These are phyloP conservation scores for Hypanus sabinus DNA, from an alignment of 2,113 vertebrate genomes.

Conservation along the genomic window DNA sequence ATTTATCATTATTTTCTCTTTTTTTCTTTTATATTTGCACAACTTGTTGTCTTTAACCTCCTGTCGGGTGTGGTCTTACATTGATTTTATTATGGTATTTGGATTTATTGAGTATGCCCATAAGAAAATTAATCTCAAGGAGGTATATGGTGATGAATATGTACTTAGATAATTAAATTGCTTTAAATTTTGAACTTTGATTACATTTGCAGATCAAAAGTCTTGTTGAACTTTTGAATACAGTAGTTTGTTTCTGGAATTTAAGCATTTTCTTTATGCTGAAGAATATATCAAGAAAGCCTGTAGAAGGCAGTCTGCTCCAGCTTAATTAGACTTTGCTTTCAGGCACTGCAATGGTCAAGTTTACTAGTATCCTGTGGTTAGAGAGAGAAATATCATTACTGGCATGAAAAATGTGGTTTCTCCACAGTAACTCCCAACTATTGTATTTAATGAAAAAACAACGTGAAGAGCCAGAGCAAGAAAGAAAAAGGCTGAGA, in stretches of 20 bases:
- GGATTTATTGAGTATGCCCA: too few relatives aligned
- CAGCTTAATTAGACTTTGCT: not conserved
- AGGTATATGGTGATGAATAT: too few relatives aligned
- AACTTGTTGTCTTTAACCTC: too few relatives aligned
- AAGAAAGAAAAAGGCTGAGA: not conserved
- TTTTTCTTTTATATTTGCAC: too few relatives aligned
- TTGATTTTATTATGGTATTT: too few relatives aligned
- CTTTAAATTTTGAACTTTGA: not conserved
- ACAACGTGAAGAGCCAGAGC: not conserved
- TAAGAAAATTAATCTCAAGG: too few relatives aligned
- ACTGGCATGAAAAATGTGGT: not conserved
- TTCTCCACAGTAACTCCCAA: not conserved
- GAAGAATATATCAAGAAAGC: not conserved
- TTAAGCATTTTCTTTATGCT: not conserved
- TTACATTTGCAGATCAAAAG: not conserved
- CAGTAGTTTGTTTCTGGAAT: not conserved
- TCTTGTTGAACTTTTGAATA: not conserved
- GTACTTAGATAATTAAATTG: too few relatives aligned
- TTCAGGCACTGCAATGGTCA: not conserved
- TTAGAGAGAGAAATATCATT: constrained; percentile 5
- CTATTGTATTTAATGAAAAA: not conserved
- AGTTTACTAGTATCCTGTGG: not conserved
- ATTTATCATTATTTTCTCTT: too few relatives aligned
- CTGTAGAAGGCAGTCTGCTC: not conserved
- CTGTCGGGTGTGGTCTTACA: too few relatives aligned